Base-by-base conservation (phyloP, 35 echinoderm and acorn worm species). In the Apostichopus californicus region DNA sequence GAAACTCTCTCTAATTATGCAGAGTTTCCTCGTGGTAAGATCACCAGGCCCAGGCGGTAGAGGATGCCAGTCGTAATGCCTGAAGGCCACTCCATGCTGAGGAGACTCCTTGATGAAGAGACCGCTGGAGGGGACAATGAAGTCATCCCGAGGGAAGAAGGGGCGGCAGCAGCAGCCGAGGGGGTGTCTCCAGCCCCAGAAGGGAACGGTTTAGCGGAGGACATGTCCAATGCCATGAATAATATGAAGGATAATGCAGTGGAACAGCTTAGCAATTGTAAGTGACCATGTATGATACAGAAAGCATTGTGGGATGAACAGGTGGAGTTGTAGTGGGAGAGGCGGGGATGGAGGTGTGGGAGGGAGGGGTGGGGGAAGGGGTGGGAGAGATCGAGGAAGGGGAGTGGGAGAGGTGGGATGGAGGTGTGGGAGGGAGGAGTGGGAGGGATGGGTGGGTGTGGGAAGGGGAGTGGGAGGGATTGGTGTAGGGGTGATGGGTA, bases 201-300 rank as follows among this genome's bases (percentile, higher is more conserved):
- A 10, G 94, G 71, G n/a, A 90, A 34, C 17, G 90, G 56, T 12
- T 65, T 91, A 77, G 90, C 58, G 52, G n/a, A 59, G 8, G 81
- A 57, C 55, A 12, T 85, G n/a, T 85, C 81, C 24, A 92, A 91
- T 77, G 77, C 63, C 71, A 73, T 83, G 55, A 70, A 56, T 55
- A 28, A 88, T 4, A 6, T 95, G 15, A 91, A 86, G 73, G 83
- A 92, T 77, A 92, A 95, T 58, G 64, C 91, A n/a, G 56, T 54
- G 20, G 90, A 95, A 61, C 63, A 92, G 54, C 63, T 95, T 14
- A 66, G 73, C 52, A 95, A 92, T 59, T 53, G 94, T 95, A 87
- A 95, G 94, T 95, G 83, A 61, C 12, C 12, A 61, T 11, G 58
- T 12, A 61, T 61, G 58, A 61, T 8, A 61, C 7, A 9, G 58